Conservation (phyloP, 2,797 vertebrate genomes). For the Neomorphus geoffroyi region DNA sequence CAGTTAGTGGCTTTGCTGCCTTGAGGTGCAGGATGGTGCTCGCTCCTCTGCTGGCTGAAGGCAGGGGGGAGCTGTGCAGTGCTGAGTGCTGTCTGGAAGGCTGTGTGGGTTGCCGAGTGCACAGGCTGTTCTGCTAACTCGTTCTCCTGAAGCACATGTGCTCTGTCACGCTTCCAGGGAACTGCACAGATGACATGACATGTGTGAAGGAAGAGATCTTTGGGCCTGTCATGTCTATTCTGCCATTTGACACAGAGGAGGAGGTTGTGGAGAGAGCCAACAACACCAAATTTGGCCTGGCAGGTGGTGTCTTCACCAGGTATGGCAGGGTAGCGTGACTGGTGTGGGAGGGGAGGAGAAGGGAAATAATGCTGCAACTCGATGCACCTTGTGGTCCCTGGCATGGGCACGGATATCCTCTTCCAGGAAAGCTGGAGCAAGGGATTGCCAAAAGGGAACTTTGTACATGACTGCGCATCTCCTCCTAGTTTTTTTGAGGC, state of each 20-base stretch:
- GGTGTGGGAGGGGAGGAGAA: not conserved
- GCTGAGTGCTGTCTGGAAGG: not conserved
- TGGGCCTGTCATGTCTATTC: constrained; percentile 95
- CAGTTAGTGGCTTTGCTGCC: not conserved
- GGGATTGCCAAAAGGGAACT: not conserved
- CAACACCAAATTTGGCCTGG: constrained; percentile 88
- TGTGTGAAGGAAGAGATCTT: constrained; percentile 98
- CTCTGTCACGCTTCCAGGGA: constrained; percentile 74
- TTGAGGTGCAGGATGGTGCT: not conserved
- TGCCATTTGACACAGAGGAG: constrained; percentile 92
- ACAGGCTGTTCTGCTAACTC: not conserved
- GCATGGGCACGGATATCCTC: not conserved
- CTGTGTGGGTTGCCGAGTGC: not conserved
- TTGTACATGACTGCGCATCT: not conserved
- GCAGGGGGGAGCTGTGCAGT: not conserved
- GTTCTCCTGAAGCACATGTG: not conserved
- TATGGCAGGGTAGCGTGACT: constrained; percentile 19
- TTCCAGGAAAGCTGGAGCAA: not conserved
- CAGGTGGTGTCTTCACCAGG: constrained; percentile 97
- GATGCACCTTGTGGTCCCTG: not conserved
- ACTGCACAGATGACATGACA: constrained; percentile 93
- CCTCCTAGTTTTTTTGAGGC: not conserved
- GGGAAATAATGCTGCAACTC: not conserved
- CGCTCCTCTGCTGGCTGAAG: not conserved
- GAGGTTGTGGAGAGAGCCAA: constrained; percentile 92